Base-by-base conservation (phyloP, 2,888 invertebrate genomes). In the Cosmia trapezina region DNA sequence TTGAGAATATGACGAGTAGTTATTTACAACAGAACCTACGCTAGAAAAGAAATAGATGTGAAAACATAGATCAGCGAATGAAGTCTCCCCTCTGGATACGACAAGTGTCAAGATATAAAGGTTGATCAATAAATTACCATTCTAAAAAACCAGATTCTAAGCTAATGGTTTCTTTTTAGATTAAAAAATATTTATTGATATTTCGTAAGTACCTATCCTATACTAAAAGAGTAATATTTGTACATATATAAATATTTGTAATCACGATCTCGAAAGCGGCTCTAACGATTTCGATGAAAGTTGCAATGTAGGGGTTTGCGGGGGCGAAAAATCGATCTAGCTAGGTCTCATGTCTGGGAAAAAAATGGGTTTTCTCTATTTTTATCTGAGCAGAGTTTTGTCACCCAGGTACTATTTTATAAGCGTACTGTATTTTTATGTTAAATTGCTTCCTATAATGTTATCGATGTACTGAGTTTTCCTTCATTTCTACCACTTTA, bases 21-120 rank as follows among this genome's bases (percentile, higher is more conserved):
- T 59, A 51, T 78, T 41, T 57, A 22, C 70, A 53, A 47, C 37
- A 28, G 28, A 45, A 33, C 19, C 33, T 43, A 12, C n/a, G 17
- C 19, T 45, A 33, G 49, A 5, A 19, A 45, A 17, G 12, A 45
- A 69, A 47, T 69, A n/a, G 4, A 43, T 43, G 12, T 62, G 6
- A 19, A 61, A 12, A 62, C 6, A 19, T 33, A 53, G 0, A 61
- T 43, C 22, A 12, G 45, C 63, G 11, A 63, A 47, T 41, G 19
- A 76, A 33, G n/a, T 54, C 19, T 64, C 6, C 37, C 37, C 12
- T 4, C 19, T 33, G 41, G 12, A 56, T 60, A 56, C 11, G 17
- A 53, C 69, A 63, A 69, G 37, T 63, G 56, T 59, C 51, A 17
- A 8, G 4, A 53, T 62, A 41, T 33, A 22, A 0, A 12, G 12